Percentiles rank a stretch among this genome's conserved stretches.
Conservation (phyloP, 2,888 invertebrate species). For the Heliconius charithonia region DNA sequence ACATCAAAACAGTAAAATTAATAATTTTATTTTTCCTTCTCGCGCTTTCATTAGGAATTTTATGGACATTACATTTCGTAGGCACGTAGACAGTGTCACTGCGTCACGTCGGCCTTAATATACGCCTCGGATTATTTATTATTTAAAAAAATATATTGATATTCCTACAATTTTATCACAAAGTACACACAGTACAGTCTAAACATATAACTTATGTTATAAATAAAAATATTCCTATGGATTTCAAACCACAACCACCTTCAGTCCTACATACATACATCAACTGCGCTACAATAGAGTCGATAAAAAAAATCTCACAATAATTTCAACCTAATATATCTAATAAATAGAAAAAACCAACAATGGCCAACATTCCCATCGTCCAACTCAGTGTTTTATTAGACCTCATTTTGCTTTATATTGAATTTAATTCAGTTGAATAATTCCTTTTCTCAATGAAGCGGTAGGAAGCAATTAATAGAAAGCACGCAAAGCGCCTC, state of each 20-base stretch:
- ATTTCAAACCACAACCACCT: not conserved
- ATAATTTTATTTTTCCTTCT: no score
- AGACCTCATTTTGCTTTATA: constrained; percentile 18
- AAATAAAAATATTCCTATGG: not conserved
- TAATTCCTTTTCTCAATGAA: constrained; percentile 28
- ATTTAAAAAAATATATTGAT: no score
- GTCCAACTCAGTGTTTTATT: not conserved
- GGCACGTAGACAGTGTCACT: no score
- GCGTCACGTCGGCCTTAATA: no score
- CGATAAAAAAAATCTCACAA: not conserved
- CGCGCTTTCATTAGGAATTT: no score
- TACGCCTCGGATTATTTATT: no score
- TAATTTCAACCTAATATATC: not conserved
- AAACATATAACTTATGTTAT: not conserved
- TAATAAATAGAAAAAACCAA: constrained; percentile 1
- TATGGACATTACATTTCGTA: no score
- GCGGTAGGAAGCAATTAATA: constrained; percentile 27
- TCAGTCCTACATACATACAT: no score
- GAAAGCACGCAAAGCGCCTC: constrained; percentile 23
- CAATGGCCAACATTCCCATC: not conserved
- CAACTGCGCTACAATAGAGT: no score
- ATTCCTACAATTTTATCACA: no score
- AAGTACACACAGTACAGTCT: no score
- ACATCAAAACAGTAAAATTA: no score
- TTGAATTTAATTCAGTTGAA: constrained; percentile 29